Conservation (phyloP, 2,797 vertebrate genomes). For the Bradypodion pumilum region DNA sequence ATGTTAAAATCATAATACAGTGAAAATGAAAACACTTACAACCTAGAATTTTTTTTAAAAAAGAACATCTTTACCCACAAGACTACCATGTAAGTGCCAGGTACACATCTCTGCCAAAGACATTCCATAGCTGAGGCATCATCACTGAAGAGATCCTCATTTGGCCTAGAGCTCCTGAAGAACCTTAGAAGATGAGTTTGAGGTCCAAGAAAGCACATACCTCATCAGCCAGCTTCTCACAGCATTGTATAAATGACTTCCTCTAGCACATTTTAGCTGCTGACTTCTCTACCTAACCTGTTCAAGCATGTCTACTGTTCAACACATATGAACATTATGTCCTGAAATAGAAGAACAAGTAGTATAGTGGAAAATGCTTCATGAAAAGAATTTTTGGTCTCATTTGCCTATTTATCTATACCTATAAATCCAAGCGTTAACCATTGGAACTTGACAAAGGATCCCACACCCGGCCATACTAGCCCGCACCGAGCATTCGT, state of each 20-base stretch:
- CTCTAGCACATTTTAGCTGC: neutral
- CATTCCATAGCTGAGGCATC: neutral
- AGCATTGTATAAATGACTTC: constrained; percentile 65
- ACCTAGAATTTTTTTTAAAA: neutral
- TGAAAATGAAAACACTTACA: neutral
- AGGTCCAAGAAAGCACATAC: neutral
- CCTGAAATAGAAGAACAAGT: too few relatives aligned
- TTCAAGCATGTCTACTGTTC: constrained; percentile 68
- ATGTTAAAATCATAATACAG: neutral
- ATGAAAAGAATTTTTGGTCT: too few relatives aligned
- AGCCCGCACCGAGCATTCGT: too few relatives aligned
- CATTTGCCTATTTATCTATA: too few relatives aligned
- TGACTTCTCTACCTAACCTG: constrained; percentile 32
- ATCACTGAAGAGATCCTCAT: too few relatives aligned
- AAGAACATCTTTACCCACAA: neutral
- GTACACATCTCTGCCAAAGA: neutral
- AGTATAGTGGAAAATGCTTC: too few relatives aligned
- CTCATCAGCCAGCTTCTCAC: constrained; percentile 59
- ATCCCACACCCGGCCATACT: too few relatives aligned
- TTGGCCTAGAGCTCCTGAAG: too few relatives aligned
- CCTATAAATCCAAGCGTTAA: too few relatives aligned
- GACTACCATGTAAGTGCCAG: neutral
- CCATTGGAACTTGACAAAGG: too few relatives aligned
- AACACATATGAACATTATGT: constrained; percentile 24
- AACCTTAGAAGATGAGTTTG: too few relatives aligned